A percentile compares a stretch with the other conserved stretches of the same genome.
Evolutionary conservation across 2,797 vertebrate genomes (phyloP).

Genomic region (Lepilemur ruficaudatus): DNA sequence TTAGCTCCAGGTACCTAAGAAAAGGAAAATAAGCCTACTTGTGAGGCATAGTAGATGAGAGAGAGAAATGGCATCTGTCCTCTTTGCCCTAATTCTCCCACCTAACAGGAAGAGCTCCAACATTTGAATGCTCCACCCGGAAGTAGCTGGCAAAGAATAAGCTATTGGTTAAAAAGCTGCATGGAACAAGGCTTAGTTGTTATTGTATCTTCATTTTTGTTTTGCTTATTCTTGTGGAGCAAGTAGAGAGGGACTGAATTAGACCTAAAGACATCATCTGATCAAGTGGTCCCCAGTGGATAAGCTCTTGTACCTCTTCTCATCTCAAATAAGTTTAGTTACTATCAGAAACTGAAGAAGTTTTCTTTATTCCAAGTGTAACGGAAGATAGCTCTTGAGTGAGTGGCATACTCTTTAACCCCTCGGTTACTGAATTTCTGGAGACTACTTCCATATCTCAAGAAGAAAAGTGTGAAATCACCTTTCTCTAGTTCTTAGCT

Average conservation of each 20-base stretch:
- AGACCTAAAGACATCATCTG: neutral
- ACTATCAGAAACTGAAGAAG: slow-evolving; percentile 3
- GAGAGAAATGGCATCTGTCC: neutral
- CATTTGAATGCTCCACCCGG: neutral
- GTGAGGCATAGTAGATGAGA: neutral
- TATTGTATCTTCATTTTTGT: neutral
- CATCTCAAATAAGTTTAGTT: neutral
- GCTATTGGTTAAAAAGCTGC: neutral
- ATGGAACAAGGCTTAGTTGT: neutral
- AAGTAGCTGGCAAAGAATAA: neutral
- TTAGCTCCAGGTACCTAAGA: neutral
- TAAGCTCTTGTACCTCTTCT: neutral
- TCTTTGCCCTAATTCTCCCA: neutral
- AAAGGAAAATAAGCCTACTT: neutral
- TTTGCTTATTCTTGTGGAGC: neutral
- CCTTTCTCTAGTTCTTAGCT: neutral
- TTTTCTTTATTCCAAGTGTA: neutral
- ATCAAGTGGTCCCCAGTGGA: neutral
- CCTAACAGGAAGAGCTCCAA: neutral
- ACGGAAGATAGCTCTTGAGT: neutral
- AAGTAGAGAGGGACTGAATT: neutral
- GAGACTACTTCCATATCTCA: neutral
- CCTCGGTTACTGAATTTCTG: neutral
- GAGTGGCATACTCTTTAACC: neutral
- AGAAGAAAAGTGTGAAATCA: neutral